Evolutionary conservation across 2,888 invertebrate species (phyloP).

Genomic region (Himalopsyche anomala): DNA sequence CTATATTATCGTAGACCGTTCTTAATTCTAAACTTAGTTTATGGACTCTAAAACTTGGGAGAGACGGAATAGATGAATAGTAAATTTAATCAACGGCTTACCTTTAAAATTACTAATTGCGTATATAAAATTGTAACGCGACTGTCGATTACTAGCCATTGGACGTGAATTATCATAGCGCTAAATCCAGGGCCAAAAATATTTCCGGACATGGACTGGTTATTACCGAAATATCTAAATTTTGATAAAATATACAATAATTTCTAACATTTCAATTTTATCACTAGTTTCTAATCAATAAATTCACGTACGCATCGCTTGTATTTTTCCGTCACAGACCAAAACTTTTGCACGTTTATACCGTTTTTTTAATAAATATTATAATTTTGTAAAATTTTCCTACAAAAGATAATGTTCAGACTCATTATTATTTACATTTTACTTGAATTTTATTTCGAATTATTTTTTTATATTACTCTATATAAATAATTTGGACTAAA

Average conservation of each 20-base stretch:
- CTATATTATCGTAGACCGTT: conserved; percentile 6
- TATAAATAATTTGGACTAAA: conserved; percentile 55
- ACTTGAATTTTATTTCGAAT: conserved; percentile 76
- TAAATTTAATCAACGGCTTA: conserved; percentile 26
- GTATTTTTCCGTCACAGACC: neutral
- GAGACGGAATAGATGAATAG: conserved; percentile 59
- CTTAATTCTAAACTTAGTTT: conserved; percentile 44
- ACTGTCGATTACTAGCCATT: neutral
- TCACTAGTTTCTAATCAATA: conserved; percentile 1
- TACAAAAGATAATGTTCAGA: conserved; percentile 78
- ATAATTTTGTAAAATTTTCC: conserved; percentile 76
- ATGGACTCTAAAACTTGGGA: conserved; percentile 52
- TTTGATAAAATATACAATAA: conserved; percentile 39
- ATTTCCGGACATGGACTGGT: neutral
- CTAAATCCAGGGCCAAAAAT: conserved; percentile 14
- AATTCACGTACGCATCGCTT: conserved; percentile 17
- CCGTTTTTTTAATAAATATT: conserved; percentile 51
- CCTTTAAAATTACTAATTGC: conserved; percentile 43
- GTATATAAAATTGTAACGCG: neutral
- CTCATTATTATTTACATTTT: conserved; percentile 77
- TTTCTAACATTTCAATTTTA: conserved; percentile 28
- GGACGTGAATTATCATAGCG: neutral
- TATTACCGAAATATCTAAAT: conserved; percentile 42
- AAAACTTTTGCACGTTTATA: conserved; percentile 26
- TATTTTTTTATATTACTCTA: conserved; percentile 70